Evolutionary conservation across 1,140 invertebrate species (phyloP), one percentile per base, ranked within the genome.

Genomic region (Bombus superbus): DNA sequence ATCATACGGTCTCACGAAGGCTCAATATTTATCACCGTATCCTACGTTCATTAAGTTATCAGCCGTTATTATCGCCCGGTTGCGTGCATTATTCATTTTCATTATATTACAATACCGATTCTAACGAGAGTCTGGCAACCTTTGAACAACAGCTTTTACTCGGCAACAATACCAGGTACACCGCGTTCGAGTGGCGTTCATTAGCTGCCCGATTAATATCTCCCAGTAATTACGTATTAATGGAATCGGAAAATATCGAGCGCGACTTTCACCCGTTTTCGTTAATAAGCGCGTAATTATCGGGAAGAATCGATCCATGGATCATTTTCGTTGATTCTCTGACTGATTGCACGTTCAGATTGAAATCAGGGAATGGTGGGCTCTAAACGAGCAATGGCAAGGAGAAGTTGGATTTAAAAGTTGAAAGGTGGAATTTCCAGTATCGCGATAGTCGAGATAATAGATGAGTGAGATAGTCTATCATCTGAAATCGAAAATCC

Each of bases 181-280:
- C 11, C 28, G 25, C 15, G 64, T 53, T 59, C 44, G 18, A 69
- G 18, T 28, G n/a, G 42, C 47, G 74, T 78, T 84, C 82, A 59
- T 84, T 84, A 84, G 82, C 47, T 22, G 47, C 13, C 11, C 13
- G 82, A 84, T 84, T 71, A 77, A 59, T 79, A 84, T 84, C 75
- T 69, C 64, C 9, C 47, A 1, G 66, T 84, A 84, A 84, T 84
- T 84, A 84, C 25, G 81, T 84, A 79, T 84, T 79, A 79, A 79
- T 84, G 44, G 82, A 78, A 84, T 84, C 66, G 42, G 72, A 35
- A 76, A 44, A 73, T 76, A 83, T 76, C 40, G 42, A 64, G 59
- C 42, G 64, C 57, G 62, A 84, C 82, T 84, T 84, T 84, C 82
- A 76, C 82, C 75, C 25, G 38, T 79, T 84, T 79, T 25, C 64